These are phyloP conservation scores for Nesoenas mayeri DNA, from an alignment of 2,113 vertebrate species.

Conservation along the genomic window DNA sequence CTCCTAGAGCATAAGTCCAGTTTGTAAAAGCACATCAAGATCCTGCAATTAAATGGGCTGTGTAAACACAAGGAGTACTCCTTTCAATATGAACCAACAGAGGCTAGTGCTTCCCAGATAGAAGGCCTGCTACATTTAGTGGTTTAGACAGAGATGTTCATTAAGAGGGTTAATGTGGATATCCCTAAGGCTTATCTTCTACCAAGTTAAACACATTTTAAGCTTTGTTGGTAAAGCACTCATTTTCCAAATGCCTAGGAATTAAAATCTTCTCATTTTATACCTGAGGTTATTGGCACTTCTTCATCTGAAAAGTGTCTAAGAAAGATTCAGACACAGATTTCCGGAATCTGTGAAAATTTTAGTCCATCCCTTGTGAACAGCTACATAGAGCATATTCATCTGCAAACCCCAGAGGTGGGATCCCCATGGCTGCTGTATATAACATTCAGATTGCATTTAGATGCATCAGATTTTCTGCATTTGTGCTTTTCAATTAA, in stretches of 20 bases:
- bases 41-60: not conserved
- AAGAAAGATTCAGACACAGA: not conserved
- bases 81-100: not conserved
- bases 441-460: not conserved
- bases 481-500: not conserved
- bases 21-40: not conserved
- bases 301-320: not conserved
- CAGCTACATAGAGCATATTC: not conserved
- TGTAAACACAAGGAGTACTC: not conserved
- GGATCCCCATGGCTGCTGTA: accelerated
- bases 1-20: not conserved
- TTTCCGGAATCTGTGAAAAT: not conserved
- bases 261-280: not conserved
- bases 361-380: not conserved
- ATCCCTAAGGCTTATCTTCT: not conserved
- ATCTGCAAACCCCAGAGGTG: not conserved
- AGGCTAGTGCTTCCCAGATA: not conserved
- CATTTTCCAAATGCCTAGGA: not conserved
- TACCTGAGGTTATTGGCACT: not conserved
- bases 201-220: not conserved
- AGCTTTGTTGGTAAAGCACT: not conserved
- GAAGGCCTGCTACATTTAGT: not conserved
- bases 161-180: not conserved
- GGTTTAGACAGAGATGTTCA: not conserved
- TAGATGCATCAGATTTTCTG: not conserved